A percentile compares a stretch with the other conserved stretches of the same genome.
These are phyloP conservation scores for Drosophila santomea DNA, from an alignment of 1,140 invertebrate species.

Conservation along the genomic window DNA sequence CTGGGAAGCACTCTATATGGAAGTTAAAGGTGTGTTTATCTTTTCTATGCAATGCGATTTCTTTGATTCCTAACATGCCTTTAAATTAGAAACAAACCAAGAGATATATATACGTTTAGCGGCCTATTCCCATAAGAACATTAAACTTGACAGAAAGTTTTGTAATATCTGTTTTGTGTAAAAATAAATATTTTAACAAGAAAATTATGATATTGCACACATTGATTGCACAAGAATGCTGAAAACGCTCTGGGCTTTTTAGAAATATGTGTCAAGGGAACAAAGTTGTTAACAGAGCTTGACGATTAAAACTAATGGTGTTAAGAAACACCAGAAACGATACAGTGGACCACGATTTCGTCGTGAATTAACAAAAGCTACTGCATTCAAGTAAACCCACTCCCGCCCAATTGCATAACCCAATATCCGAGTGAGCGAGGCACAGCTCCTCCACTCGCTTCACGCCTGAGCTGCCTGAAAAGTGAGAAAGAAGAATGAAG, in stretches of 20 bases:
- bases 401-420: conserved; percentile 9
- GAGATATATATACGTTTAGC: too few species aligned
- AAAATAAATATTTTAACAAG: background rate
- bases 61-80: background rate
- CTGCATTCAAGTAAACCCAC: too few species aligned
- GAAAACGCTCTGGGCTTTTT: too few species aligned
- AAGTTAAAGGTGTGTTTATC: conserved; percentile 20
- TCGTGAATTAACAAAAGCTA: background rate
- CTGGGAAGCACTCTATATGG: conserved; percentile 15
- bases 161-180: background rate
- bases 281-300: background rate
- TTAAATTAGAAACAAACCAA: background rate
- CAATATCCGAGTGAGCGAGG: background rate
- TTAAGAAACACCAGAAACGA: background rate
- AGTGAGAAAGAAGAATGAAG: conserved; percentile 36
- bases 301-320: background rate
- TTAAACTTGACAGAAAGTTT: too few species aligned
- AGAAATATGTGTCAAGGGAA: background rate
- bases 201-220: background rate
- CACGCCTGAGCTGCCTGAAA: conserved; percentile 35
- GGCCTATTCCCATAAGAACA: too few species aligned
- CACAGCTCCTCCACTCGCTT: conserved; percentile 19
- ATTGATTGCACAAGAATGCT: background rate
- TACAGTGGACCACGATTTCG: background rate
- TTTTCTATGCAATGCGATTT: background rate